Conservation (phyloP, 2,888 invertebrate genomes). For the Tenthredo distinguenda region DNA sequence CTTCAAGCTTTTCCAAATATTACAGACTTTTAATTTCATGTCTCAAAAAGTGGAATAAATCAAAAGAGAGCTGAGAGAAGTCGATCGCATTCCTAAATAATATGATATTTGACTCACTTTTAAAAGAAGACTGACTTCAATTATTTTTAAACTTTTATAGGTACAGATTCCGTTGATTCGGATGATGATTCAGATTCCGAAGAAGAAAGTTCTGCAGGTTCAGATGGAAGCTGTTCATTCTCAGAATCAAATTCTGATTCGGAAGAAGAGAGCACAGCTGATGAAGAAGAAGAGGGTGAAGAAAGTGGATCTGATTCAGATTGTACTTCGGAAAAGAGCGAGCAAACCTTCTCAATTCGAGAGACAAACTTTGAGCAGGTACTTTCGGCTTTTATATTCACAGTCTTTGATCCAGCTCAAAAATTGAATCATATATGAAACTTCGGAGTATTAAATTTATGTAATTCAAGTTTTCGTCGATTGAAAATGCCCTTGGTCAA, state of each 20-base stretch:
- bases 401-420: not conserved
- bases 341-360: slow-evolving; percentile 78
- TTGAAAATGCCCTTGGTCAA: not conserved
- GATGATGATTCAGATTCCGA: slow-evolving; percentile 79
- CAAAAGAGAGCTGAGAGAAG: too few relatives aligned
- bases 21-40: not conserved
- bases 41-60: too few relatives aligned
- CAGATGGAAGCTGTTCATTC: slow-evolving; percentile 76
- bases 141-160: slow-evolving; percentile 66
- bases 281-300: slow-evolving; percentile 66
- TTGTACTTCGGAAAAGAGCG: slow-evolving; percentile 78
- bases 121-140: not conserved
- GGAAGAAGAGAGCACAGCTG: slow-evolving; percentile 75
- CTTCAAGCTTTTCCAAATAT: not conserved
- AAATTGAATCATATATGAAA: not conserved
- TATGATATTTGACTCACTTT: not conserved
- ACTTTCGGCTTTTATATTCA: slow-evolving; percentile 51
- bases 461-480: not conserved
- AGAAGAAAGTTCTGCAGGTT: slow-evolving; percentile 77
- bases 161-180: slow-evolving; percentile 76
- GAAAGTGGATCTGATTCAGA: slow-evolving; percentile 78
- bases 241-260: slow-evolving; percentile 76
- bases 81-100: too few relatives aligned
- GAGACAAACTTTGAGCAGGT: slow-evolving; percentile 79
- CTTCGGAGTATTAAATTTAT: not conserved